These are phyloP conservation scores for Bergia sp. DNA, from an alignment of 92 coral and sea anemone species.

Conservation along the genomic window DNA sequence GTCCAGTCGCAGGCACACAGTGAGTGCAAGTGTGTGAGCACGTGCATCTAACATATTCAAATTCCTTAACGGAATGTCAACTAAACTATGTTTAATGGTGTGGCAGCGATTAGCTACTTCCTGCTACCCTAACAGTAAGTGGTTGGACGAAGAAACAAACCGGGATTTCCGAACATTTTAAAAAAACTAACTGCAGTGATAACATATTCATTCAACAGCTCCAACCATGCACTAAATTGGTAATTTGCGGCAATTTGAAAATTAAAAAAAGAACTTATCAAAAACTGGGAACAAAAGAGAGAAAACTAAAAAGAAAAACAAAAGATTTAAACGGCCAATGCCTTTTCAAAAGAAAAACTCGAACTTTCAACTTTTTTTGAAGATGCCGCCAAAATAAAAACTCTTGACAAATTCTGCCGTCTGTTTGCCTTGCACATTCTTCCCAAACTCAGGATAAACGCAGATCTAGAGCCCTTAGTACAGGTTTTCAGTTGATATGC, in stretches of 20 bases:
- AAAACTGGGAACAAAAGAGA: not conserved
- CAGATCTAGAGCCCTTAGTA: not conserved
- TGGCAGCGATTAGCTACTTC: not conserved
- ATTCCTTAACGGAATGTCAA: not conserved
- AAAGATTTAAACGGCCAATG: not conserved
- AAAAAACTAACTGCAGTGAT: not conserved
- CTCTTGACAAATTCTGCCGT: not conserved
- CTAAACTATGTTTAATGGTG: not conserved
- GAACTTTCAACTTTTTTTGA: not conserved
- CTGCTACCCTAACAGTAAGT: no score
- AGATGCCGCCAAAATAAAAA: slow-evolving; percentile 3
- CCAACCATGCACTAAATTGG: not conserved
- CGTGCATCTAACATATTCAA: not conserved
- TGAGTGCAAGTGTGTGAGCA: not conserved
- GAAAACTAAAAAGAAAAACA: not conserved
- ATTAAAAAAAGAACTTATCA: not conserved
- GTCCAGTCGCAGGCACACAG: not conserved
- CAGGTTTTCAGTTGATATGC: not conserved
- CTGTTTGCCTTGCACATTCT: not conserved
- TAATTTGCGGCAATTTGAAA: not conserved
- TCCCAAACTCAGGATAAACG: not conserved
- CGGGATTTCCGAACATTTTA: not conserved
- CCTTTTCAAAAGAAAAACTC: not conserved
- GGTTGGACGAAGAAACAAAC: not conserved
- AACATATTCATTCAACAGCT: not conserved